phyloP scores from a whole-genome alignment of 2,797 vertebrate species.

The Clarias pachynema region DNA sequence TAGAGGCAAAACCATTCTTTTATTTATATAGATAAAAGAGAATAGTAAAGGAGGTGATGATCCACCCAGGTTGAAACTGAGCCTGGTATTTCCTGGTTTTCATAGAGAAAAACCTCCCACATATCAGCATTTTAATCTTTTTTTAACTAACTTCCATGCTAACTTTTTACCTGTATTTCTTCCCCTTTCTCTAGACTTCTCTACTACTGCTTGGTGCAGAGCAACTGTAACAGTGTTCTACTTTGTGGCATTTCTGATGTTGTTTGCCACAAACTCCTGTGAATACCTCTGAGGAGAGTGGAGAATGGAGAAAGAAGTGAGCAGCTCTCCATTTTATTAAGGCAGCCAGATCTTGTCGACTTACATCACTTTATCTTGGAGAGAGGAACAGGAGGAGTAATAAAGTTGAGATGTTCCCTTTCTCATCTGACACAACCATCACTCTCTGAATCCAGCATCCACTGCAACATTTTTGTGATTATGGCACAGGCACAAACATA shows the following conservation, averaged over 20 bases:
- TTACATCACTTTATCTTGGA: slow-evolving; percentile 69
- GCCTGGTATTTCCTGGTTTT: background rate
- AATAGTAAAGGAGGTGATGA: background rate
- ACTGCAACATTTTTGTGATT: background rate
- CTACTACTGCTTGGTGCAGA: background rate
- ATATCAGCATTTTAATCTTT: background rate
- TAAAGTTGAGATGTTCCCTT: slow-evolving; percentile 52
- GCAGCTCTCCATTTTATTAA: slow-evolving; percentile 64
- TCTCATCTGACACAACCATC: slow-evolving; percentile 27
- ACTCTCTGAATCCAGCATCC: slow-evolving; percentile 12
- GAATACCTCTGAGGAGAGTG: slow-evolving; percentile 43
- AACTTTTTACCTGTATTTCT: background rate
- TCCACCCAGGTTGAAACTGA: background rate
- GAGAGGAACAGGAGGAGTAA: slow-evolving; percentile 53
- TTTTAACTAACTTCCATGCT: background rate
- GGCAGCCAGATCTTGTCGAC: slow-evolving; percentile 63
- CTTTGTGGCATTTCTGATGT: slow-evolving; percentile 1
- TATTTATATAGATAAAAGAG: background rate
- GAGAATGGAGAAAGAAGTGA: slow-evolving; percentile 47
- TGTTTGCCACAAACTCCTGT: slow-evolving; percentile 34
- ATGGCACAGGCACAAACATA: background rate
- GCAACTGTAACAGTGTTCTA: slow-evolving; percentile 18
- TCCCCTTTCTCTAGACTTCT: background rate
- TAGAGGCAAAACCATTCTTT: too few species aligned
- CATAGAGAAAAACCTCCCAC: too few species aligned